Conservation (phyloP, 2,113 vertebrate genomes). For the Ctenomys sociabilis region DNA sequence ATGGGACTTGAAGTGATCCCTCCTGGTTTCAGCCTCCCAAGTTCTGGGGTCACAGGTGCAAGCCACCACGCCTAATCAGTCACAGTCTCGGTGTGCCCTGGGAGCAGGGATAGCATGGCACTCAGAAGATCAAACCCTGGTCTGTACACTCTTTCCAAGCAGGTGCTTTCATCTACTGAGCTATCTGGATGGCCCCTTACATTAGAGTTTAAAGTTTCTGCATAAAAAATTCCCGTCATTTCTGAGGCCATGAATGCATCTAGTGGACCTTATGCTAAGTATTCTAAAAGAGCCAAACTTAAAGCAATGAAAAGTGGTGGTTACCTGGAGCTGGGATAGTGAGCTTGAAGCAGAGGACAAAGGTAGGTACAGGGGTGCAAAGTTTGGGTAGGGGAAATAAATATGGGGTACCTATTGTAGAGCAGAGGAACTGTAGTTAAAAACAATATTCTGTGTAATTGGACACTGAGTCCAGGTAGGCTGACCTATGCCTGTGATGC, state of each 20-base stretch:
- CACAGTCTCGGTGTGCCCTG: no score
- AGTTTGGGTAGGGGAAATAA: background rate
- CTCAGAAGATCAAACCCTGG: no score
- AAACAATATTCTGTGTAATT: background rate
- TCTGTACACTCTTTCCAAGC: no score
- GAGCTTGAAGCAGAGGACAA: background rate
- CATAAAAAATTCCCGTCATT: background rate
- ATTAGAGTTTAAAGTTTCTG: background rate
- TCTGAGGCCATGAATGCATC: background rate
- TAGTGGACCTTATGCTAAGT: background rate
- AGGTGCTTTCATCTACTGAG: no score
- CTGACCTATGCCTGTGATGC: background rate
- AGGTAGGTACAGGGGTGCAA: background rate
- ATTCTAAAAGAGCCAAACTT: background rate
- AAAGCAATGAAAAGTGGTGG: background rate
- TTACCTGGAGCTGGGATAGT: no score
- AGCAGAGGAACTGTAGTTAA: background rate
- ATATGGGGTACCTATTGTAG: background rate
- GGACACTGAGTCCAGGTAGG: background rate
- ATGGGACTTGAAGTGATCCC: no score
- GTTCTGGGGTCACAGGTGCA: no score
- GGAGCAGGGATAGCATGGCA: no score
- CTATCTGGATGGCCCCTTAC: no score
- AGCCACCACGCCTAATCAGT: no score
- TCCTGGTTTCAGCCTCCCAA: no score